Conservation (phyloP, 1,140 invertebrate genomes). For the Phenacoccus solenopsis region DNA sequence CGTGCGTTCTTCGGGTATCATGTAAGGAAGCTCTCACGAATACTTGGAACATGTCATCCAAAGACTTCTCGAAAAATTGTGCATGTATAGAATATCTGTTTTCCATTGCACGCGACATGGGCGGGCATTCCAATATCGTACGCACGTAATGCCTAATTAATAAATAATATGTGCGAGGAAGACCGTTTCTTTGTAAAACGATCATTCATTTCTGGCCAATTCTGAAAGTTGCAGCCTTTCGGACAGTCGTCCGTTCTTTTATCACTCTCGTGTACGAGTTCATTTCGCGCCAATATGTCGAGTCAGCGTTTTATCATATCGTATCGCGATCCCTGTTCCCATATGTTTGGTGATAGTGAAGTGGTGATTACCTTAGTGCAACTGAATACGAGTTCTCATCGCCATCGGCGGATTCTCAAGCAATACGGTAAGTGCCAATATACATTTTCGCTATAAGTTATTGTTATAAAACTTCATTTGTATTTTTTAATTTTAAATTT, state of each 20-base stretch:
- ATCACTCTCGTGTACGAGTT: too few species aligned
- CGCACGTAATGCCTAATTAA: slow-evolving; percentile 17
- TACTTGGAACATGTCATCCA: slow-evolving; percentile 13
- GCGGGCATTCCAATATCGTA: slow-evolving; percentile 17
- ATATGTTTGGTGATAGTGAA: too few species aligned
- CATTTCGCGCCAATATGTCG: too few species aligned
- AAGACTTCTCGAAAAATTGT: slow-evolving; percentile 18
- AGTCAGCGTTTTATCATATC: too few species aligned
- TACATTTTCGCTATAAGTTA: too few species aligned
- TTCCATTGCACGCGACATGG: slow-evolving; percentile 14
- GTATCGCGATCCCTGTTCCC: too few species aligned
- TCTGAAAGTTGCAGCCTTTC: slow-evolving; percentile 2
- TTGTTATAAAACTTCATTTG: too few species aligned
- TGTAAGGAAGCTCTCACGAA: slow-evolving; percentile 16
- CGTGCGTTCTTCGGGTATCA: slow-evolving; percentile 9
- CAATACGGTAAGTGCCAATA: too few species aligned
- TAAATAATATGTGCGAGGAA: slow-evolving; percentile 16
- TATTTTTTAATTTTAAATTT: too few species aligned
- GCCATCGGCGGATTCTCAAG: too few species aligned
- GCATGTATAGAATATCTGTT: slow-evolving; percentile 15
- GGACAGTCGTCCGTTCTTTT: slow-evolving; percentile 7
- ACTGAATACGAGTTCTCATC: too few species aligned
- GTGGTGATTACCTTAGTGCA: too few species aligned
- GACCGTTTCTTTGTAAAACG: slow-evolving; percentile 16
- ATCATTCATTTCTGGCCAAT: slow-evolving; percentile 13